Conservation (phyloP, 2,797 vertebrate genomes). For the Gambelia wislizenii region DNA sequence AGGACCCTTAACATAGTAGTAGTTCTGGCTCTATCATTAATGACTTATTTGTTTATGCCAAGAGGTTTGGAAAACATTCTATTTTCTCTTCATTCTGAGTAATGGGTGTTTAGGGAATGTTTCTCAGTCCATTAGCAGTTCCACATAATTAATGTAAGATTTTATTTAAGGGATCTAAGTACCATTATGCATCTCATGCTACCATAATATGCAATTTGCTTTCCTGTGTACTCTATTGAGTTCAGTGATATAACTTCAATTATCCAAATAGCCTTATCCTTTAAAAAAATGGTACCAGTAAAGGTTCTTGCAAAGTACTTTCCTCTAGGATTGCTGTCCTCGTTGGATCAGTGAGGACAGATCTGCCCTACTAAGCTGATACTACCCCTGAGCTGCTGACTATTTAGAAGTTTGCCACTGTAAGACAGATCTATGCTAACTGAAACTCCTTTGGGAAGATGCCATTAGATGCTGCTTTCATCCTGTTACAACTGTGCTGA, state of each 20-base stretch:
- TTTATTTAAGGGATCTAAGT: background rate
- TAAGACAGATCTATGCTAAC: too few species aligned
- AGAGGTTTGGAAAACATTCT: background rate
- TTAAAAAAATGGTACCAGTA: too few species aligned
- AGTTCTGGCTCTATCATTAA: background rate
- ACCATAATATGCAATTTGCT: conserved; percentile 9
- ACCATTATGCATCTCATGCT: background rate
- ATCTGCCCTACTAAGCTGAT: background rate
- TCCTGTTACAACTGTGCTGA: background rate
- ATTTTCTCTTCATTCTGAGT: conserved; percentile 25
- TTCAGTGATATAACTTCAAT: conserved; percentile 10
- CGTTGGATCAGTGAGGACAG: background rate
- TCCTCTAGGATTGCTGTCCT: background rate
- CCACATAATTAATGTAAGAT: background rate
- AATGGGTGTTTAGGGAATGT: conserved; percentile 32
- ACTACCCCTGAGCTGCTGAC: too few species aligned
- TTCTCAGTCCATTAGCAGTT: conserved; percentile 6
- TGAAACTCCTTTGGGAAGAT: background rate
- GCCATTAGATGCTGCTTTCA: background rate
- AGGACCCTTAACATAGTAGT: conserved; percentile 21
- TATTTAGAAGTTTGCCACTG: background rate
- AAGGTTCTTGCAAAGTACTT: background rate
- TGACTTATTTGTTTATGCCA: background rate
- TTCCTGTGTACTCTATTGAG: fast-evolving
- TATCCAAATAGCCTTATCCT: background rate